These are phyloP conservation scores for Porites lobata DNA, from an alignment of 92 coral and sea anemone genomes.

Conservation along the genomic window DNA sequence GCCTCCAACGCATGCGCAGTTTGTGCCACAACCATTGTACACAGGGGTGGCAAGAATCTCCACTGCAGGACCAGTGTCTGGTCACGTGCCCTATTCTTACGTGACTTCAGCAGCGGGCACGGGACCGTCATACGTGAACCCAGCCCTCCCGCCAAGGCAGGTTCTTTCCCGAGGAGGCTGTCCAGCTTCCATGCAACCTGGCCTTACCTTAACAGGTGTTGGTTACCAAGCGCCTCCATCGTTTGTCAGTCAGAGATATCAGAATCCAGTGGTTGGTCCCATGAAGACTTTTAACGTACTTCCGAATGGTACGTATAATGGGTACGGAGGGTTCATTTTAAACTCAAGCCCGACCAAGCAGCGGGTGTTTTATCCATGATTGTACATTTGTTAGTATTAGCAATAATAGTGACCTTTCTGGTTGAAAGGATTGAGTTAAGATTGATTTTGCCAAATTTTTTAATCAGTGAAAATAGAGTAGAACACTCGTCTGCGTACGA, in stretches of 20 bases:
- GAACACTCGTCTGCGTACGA: too few species aligned
- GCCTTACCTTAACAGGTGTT: slow-evolving; percentile 64
- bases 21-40: slow-evolving; percentile 88
- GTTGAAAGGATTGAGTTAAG: neutral
- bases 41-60: slow-evolving; percentile 78
- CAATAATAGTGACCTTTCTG: neutral
- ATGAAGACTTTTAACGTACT: slow-evolving; percentile 81
- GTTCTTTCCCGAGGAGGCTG: slow-evolving; percentile 75
- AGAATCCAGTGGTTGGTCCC: slow-evolving; percentile 72
- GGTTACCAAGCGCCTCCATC: slow-evolving; percentile 69
- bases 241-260: slow-evolving; percentile 71
- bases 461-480: neutral
- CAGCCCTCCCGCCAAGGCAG: slow-evolving; percentile 71
- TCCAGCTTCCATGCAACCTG: slow-evolving; percentile 78
- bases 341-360: slow-evolving; percentile 80
- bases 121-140: slow-evolving; percentile 70
- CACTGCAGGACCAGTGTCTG: slow-evolving; percentile 64
- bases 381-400: neutral
- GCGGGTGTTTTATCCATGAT: slow-evolving; percentile 76
- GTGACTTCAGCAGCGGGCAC: slow-evolving; percentile 72
- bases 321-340: slow-evolving; percentile 81
- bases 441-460: neutral
- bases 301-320: slow-evolving; percentile 74
- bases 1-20: slow-evolving; percentile 84
- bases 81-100: slow-evolving; percentile 77